Evolutionary conservation across 2,888 invertebrate species (phyloP).

Genomic region (Koerneria pararmatus): DNA sequence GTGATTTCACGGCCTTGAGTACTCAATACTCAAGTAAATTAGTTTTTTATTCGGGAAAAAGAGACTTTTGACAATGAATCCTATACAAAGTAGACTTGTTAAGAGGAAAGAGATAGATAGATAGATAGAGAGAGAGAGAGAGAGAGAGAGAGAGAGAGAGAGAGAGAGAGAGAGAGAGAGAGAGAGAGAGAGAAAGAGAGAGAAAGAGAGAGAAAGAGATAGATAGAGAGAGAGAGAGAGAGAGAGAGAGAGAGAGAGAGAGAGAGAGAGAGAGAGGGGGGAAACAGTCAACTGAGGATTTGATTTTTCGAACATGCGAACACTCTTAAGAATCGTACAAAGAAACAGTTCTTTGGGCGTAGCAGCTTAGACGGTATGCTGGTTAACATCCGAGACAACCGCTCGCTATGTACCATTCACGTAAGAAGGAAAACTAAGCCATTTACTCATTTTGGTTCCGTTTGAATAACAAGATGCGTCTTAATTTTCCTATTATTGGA

Average conservation of each 20-base stretch:
- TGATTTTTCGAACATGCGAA: too few species aligned
- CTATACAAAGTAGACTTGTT: too few species aligned
- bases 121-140: slow-evolving; percentile 7
- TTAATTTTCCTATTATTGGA: too few species aligned
- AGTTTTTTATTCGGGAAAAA: neutral
- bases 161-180: slow-evolving; percentile 5
- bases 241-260: slow-evolving; percentile 21
- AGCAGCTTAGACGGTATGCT: too few species aligned
- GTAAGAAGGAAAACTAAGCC: too few species aligned
- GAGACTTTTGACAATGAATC: too few species aligned
- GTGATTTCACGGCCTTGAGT: neutral
- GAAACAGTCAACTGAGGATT: neutral
- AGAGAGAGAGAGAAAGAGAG: slow-evolving; percentile 14
- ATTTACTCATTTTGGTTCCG: too few species aligned
- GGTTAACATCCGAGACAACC: too few species aligned
- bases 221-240: slow-evolving; percentile 4
- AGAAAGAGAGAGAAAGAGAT: neutral
- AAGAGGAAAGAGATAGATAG: slow-evolving; percentile 9
- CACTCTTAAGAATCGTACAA: too few species aligned
- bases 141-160: neutral
- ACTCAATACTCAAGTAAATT: neutral
- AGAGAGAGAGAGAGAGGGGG: slow-evolving; percentile 19
- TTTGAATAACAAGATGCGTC: too few species aligned
- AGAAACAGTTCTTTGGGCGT: too few species aligned
- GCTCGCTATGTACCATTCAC: too few species aligned